phyloP scores from a whole-genome alignment of 2,888 invertebrate species.

The Nephrotoma appendiculata region DNA sequence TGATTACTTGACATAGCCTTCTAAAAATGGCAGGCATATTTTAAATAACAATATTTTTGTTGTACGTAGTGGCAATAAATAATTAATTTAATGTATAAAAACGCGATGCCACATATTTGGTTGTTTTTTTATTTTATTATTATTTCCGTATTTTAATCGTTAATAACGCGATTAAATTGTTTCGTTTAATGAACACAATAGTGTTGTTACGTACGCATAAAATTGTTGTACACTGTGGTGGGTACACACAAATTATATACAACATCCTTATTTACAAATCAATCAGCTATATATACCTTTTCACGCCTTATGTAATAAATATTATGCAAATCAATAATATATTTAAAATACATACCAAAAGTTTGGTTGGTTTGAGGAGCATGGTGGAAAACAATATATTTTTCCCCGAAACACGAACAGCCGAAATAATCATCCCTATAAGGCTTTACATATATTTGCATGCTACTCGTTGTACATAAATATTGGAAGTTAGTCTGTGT shows the following conservation, averaged over 20 bases:
- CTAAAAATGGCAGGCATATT: background rate
- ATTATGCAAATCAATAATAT: background rate
- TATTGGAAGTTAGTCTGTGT: background rate
- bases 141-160: background rate
- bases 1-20: background rate
- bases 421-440: background rate
- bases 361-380: background rate
- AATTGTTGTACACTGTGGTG: background rate
- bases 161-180: background rate
- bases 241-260: background rate
- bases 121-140: background rate
- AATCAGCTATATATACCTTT: background rate
- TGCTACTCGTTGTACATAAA: background rate
- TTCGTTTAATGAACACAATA: background rate
- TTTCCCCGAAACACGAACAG: background rate
- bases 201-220: background rate
- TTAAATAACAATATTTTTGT: background rate
- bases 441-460: background rate
- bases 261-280: background rate
- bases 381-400: background rate
- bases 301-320: background rate
- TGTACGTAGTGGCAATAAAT: background rate
- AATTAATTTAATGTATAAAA: background rate
- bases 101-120: background rate
- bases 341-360: background rate